phyloP scores from a whole-genome alignment of 2,888 invertebrate genomes.

The Caenorhabditis macrosperma region DNA sequence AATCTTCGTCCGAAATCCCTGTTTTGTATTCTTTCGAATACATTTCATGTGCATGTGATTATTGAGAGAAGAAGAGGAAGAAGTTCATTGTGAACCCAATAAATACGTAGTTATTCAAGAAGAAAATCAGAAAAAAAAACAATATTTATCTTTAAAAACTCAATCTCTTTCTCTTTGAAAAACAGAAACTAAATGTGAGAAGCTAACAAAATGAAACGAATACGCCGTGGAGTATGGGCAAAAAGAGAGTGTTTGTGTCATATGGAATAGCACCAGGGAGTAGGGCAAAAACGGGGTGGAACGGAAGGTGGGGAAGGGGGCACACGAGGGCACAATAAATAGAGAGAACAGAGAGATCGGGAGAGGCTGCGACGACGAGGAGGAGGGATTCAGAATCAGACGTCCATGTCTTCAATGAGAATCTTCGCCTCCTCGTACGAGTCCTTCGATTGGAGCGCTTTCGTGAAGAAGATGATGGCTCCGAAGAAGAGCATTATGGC shows the following conservation, averaged over 20 bases:
- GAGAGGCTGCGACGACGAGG: background rate
- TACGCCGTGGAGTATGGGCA: slow-evolving; percentile 35
- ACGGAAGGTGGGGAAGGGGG: slow-evolving; percentile 1
- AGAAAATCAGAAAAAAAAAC: slow-evolving; percentile 2
- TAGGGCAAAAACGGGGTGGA: slow-evolving; percentile 6
- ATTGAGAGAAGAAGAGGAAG: background rate
- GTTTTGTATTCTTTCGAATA: background rate
- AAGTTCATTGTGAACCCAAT: slow-evolving; percentile 45
- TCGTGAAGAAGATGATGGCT: slow-evolving; percentile 61
- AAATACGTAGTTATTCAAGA: slow-evolving; percentile 16
- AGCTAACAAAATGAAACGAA: background rate
- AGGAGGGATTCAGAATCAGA: slow-evolving; percentile 6
- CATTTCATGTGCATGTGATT: background rate
- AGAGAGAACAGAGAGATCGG: slow-evolving; percentile 5
- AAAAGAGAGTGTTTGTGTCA: slow-evolving; percentile 28
- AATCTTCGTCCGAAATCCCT: too few relatives aligned
- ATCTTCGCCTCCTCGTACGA: slow-evolving; percentile 60
- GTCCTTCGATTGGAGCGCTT: slow-evolving; percentile 58
- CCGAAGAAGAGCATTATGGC: slow-evolving; percentile 59
- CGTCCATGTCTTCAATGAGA: slow-evolving; percentile 55
- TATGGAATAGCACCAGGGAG: slow-evolving; percentile 51
- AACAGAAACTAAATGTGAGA: background rate
- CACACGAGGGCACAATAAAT: slow-evolving; percentile 32
- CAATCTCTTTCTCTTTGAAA: background rate
- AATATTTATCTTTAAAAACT: background rate